Percentiles rank a stretch among this genome's conserved stretches.
Evolutionary conservation across 2,888 invertebrate species (phyloP).

Genomic region (Acleris literana): DNA sequence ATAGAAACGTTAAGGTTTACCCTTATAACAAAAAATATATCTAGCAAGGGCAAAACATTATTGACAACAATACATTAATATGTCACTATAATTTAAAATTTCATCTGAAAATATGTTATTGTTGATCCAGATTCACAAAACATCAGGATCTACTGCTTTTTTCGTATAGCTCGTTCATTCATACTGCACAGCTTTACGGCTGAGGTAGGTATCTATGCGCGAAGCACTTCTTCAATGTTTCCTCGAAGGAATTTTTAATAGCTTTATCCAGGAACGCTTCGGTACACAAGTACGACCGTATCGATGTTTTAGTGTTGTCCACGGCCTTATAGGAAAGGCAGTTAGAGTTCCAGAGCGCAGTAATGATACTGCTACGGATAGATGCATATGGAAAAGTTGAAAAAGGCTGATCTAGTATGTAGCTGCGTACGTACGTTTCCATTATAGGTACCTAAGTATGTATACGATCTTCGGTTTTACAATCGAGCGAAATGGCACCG

Average conservation of each 20-base stretch:
- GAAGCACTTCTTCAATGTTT: constrained; percentile 18
- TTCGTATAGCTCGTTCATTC: neutral
- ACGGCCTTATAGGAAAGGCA: constrained; percentile 19
- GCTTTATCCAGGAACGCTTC: constrained; percentile 39
- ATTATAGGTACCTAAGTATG: neutral
- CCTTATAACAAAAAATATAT: no score
- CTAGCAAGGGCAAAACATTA: no score
- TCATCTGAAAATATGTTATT: no score
- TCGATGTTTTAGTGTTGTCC: constrained; percentile 30
- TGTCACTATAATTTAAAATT: no score
- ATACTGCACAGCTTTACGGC: neutral
- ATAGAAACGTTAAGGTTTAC: no score
- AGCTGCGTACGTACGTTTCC: neutral
- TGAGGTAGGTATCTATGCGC: constrained; percentile 22
- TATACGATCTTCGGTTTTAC: no score
- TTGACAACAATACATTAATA: no score
- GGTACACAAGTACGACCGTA: constrained; percentile 21
- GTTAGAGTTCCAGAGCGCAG: constrained; percentile 19
- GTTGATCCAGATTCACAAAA: no score
- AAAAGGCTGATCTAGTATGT: neutral
- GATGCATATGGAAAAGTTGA: neutral
- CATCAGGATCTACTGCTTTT: no score
- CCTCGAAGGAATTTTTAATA: constrained; percentile 39
- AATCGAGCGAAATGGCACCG: no score
- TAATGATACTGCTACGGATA: constrained; percentile 18